Evolutionary conservation across 2,113 vertebrate species (phyloP).

Genomic region (Isichthys henryi): DNA sequence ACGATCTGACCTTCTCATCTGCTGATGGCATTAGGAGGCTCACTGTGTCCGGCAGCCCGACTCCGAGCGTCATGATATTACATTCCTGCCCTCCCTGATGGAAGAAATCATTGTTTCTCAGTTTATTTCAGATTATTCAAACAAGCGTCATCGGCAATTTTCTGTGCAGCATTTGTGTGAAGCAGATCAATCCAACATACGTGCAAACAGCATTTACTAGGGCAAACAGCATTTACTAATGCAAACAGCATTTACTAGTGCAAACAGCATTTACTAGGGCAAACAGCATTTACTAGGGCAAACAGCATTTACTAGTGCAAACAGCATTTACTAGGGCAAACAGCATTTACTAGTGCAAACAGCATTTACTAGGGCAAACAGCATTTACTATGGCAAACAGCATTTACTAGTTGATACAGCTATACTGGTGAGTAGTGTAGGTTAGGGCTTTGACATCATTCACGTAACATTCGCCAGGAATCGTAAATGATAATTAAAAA

Average conservation of each 20-base stretch:
- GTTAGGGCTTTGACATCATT: not conserved
- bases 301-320: too few species aligned
- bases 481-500: not conserved
- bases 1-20: constrained; percentile 11
- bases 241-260: too few species aligned
- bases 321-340: not conserved
- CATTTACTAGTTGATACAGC: not conserved
- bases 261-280: not conserved
- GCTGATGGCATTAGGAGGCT: not conserved
- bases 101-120: not conserved
- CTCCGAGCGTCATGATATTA: not conserved
- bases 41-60: not conserved
- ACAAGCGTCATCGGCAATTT: not conserved
- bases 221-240: not conserved
- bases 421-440: not conserved
- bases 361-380: too few species aligned
- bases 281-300: not conserved
- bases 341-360: not conserved
- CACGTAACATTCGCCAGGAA: not conserved
- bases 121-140: constrained; percentile 7
- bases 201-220: not conserved
- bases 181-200: not conserved
- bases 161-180: not conserved
- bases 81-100: constrained; percentile 15
- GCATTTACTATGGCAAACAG: not conserved